Conservation (phyloP, 2,888 invertebrate genomes). For the Julus scanicus region DNA sequence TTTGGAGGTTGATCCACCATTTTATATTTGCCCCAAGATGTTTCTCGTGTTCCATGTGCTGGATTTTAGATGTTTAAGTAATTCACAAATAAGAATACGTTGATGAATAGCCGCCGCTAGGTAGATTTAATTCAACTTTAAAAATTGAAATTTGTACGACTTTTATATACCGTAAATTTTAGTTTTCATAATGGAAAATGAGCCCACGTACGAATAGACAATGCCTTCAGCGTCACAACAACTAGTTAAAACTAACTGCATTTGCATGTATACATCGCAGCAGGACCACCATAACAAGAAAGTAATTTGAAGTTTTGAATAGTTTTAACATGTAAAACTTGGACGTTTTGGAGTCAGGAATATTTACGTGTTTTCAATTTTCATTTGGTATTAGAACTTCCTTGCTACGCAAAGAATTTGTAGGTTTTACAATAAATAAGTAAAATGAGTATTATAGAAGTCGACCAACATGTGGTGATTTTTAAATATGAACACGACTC, state of each 20-base stretch:
- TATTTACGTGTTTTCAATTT: constrained; percentile 31
- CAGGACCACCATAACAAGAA: constrained; percentile 34
- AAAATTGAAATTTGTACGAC: neutral
- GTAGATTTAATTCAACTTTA: neutral
- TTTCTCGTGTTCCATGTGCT: neutral
- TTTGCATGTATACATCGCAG: neutral
- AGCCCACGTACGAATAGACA: neutral
- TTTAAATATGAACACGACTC: neutral
- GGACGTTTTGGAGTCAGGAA: neutral
- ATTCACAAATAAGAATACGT: neutral
- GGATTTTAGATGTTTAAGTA: neutral
- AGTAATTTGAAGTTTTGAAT: constrained; percentile 14
- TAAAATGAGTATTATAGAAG: neutral
- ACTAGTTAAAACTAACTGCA: neutral
- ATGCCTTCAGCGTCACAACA: neutral
- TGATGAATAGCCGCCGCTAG: neutral
- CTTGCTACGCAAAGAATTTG: neutral
- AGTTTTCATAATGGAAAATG: neutral
- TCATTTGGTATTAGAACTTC: neutral
- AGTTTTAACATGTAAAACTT: neutral
- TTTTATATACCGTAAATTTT: neutral
- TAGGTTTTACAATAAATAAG: neutral
- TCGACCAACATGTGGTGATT: neutral
- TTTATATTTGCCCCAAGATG: too few species aligned
- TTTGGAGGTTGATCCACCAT: too few species aligned